phyloP scores from a whole-genome alignment of 2,797 vertebrate species.

The Pseudochirops cupreus region DNA sequence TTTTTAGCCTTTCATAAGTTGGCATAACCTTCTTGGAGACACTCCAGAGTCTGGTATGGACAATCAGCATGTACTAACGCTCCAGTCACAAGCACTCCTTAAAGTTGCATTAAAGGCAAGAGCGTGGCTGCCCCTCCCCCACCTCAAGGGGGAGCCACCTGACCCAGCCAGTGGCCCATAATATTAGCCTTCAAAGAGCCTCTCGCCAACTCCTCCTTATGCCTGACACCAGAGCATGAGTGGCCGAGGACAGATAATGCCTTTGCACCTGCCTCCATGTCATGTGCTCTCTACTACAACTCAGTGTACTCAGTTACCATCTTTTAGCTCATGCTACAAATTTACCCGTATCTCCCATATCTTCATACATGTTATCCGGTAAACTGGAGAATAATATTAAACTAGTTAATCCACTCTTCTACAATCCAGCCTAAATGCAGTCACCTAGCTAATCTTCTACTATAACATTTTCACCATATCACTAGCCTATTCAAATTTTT shows the following conservation, averaged over 20 bases:
- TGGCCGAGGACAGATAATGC: background rate
- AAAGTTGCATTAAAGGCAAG: background rate
- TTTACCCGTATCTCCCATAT: conserved; percentile 1
- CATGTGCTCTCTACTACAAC: background rate
- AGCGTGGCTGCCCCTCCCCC: background rate
- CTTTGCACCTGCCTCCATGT: background rate
- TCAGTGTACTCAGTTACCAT: background rate
- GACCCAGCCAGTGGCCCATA: background rate
- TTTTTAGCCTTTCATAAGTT: background rate
- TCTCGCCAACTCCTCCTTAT: background rate
- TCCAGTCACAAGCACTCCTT: background rate
- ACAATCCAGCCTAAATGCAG: background rate
- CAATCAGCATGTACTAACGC: background rate
- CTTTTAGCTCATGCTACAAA: conserved; percentile 23
- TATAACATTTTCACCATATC: conserved; percentile 29
- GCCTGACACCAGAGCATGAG: background rate
- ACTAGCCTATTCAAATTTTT: conserved; percentile 12
- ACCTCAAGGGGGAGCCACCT: background rate
- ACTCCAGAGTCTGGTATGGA: background rate
- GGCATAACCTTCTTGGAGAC: background rate
- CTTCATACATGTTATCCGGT: background rate
- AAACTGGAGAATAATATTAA: conserved; percentile 1
- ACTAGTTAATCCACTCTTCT: conserved; percentile 29
- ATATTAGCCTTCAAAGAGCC: background rate
- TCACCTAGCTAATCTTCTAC: conserved; percentile 40